Conservation (phyloP, 2,797 vertebrate genomes). For the Myotis myotis region DNA sequence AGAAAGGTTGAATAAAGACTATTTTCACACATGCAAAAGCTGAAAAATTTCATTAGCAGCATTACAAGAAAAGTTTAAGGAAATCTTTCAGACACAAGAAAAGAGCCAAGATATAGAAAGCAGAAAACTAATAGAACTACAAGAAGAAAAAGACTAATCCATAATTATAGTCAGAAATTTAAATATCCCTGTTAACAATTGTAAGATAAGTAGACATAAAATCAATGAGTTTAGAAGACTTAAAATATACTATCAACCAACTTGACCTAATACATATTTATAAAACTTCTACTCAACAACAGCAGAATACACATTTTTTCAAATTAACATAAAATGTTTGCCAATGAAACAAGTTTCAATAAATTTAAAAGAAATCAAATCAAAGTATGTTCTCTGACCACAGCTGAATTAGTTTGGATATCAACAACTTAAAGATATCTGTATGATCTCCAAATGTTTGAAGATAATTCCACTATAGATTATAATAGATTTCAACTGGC, state of each 20-base stretch:
- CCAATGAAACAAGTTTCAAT: neutral
- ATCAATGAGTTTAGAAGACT: neutral
- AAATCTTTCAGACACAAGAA: slow-evolving; percentile 16
- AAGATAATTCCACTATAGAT: neutral
- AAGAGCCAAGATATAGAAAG: neutral
- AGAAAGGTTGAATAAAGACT: neutral
- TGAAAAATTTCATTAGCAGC: neutral
- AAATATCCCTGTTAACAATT: neutral
- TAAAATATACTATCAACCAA: neutral
- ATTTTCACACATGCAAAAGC: neutral
- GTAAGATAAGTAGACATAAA: neutral
- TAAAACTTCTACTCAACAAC: neutral
- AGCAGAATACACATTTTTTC: neutral
- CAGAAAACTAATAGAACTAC: neutral
- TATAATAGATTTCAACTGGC: neutral
- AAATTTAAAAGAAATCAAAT: slow-evolving; percentile 20
- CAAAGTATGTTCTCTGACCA: neutral
- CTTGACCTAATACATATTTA: neutral
- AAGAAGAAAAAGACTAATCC: neutral
- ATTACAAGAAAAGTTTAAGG: neutral
- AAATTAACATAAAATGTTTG: slow-evolving; percentile 18
- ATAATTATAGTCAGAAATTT: neutral
- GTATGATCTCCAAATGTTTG: neutral
- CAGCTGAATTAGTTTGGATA: slow-evolving; percentile 3
- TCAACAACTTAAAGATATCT: neutral